Conservation (phyloP, 2,888 invertebrate genomes). For the Patella ulyssiponensis region DNA sequence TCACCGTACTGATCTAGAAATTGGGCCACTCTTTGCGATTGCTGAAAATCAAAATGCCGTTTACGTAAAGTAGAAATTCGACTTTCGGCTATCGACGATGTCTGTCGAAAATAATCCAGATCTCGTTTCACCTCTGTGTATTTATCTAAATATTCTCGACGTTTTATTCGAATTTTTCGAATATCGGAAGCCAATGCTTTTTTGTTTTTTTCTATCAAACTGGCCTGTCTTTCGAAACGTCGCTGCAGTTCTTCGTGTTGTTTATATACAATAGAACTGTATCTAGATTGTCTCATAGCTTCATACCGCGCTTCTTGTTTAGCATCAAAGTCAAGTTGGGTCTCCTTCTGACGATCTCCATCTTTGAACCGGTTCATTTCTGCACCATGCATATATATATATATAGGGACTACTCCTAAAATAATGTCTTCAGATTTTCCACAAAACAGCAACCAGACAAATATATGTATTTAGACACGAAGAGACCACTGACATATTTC, state of each 20-base stretch:
- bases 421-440: no score
- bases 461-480: no score
- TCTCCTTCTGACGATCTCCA: no score
- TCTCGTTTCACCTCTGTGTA: neutral
- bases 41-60: neutral
- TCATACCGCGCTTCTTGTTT: slow-evolving; percentile 4
- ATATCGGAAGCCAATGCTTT: neutral
- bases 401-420: no score
- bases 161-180: neutral
- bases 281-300: slow-evolving; percentile 1
- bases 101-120: neutral
- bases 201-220: neutral
- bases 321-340: neutral
- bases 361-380: no score
- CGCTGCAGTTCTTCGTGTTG: slow-evolving; percentile 4
- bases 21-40: neutral
- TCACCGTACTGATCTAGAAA: neutral
- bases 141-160: neutral
- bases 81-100: neutral
- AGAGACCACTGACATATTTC: no score
- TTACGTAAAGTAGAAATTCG: neutral
- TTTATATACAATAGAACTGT: neutral
- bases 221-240: neutral
- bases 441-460: no score
- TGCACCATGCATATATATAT: no score